These are phyloP conservation scores for Orgyia antiqua DNA, from an alignment of 2,888 invertebrate genomes.

Conservation along the genomic window DNA sequence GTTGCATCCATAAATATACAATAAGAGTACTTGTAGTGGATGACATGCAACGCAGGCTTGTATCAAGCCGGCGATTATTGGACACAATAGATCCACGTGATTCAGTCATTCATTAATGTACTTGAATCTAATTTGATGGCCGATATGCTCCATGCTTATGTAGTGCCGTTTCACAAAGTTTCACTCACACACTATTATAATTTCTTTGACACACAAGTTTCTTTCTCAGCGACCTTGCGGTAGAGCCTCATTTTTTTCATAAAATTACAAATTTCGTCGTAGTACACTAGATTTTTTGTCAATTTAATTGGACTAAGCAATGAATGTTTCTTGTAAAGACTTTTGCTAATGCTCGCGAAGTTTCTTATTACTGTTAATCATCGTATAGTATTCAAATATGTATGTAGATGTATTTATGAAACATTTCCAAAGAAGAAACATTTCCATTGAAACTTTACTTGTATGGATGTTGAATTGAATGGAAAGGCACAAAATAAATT, in stretches of 20 bases:
- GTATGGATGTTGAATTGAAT: too few relatives aligned
- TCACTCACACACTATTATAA: constrained; percentile 51
- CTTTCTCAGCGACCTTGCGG: constrained; percentile 42
- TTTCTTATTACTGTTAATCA: too few relatives aligned
- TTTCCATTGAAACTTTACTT: too few relatives aligned
- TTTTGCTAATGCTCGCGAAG: too few relatives aligned
- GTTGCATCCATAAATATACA: constrained; percentile 12
- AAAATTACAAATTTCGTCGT: constrained; percentile 11
- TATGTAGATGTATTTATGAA: too few relatives aligned
- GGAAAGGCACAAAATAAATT: too few relatives aligned
- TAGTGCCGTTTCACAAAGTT: constrained; percentile 64
- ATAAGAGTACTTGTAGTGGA: constrained; percentile 4
- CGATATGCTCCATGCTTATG: constrained; percentile 63
- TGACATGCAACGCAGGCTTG: constrained; percentile 11
- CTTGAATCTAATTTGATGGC: constrained; percentile 67
- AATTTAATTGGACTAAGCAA: constrained; percentile 15
- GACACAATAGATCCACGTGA: constrained; percentile 21
- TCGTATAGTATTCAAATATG: too few relatives aligned
- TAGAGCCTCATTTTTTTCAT: constrained; percentile 14
- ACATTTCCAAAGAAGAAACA: too few relatives aligned
- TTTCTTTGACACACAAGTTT: constrained; percentile 52
- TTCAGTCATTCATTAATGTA: constrained; percentile 39
- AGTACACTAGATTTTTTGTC: too few relatives aligned
- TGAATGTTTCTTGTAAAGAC: too few relatives aligned
- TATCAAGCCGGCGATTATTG: constrained; percentile 12